These are phyloP conservation scores for Physella acuta DNA, from an alignment of 1,140 invertebrate species.

Conservation along the genomic window DNA sequence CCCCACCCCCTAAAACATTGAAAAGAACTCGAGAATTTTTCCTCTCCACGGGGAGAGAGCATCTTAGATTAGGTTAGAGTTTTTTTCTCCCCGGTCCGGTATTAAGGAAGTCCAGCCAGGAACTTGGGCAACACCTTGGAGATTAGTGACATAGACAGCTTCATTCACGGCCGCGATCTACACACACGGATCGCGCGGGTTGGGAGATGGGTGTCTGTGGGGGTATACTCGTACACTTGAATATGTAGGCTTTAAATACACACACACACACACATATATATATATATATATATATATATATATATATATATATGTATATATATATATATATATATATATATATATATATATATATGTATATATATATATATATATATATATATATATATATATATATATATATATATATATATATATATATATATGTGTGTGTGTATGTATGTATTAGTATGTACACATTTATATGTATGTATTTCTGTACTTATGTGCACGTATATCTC, in stretches of 20 bases:
- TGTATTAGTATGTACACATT: background rate
- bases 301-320: background rate
- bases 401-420: constrained; percentile 14
- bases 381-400: background rate
- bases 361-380: constrained; percentile 5
- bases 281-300: background rate
- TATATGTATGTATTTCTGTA: background rate
- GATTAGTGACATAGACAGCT: too few relatives aligned
- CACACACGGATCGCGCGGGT: too few relatives aligned
- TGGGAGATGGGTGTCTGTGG: too few relatives aligned
- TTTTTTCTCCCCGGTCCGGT: too few relatives aligned
- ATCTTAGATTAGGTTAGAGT: too few relatives aligned
- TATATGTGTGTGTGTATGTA: background rate
- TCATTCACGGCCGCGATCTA: too few relatives aligned
- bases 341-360: constrained; percentile 12
- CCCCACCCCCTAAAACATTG: too few relatives aligned
- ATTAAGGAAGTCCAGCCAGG: too few relatives aligned
- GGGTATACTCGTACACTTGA: background rate
- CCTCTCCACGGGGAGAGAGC: too few relatives aligned
- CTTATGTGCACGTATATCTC: background rate
- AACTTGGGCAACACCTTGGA: too few relatives aligned
- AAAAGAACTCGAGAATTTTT: too few relatives aligned
- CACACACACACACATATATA: background rate
- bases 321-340: constrained; percentile 11
- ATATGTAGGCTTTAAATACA: background rate